These are phyloP conservation scores for Oryctes rhinoceros DNA, from an alignment of 1,140 invertebrate genomes.

Conservation along the genomic window DNA sequence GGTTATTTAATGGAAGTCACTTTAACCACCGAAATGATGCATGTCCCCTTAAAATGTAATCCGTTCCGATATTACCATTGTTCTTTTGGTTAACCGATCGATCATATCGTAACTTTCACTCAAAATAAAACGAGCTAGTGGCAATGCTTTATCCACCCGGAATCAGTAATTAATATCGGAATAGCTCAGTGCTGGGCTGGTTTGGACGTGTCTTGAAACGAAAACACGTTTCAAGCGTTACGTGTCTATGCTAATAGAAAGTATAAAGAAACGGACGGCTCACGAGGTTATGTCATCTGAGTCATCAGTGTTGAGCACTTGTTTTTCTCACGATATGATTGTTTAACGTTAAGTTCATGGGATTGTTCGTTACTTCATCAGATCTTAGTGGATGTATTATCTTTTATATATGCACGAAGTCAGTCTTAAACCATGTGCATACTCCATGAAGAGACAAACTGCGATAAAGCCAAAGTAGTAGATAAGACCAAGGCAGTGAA, in stretches of 20 bases:
- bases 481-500: no score
- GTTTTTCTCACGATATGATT: constrained; percentile 3
- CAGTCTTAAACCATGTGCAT: no score
- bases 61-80: background rate
- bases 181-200: background rate
- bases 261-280: background rate
- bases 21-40: background rate
- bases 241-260: constrained; percentile 17
- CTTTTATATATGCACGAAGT: no score
- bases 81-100: background rate
- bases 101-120: constrained; percentile 16
- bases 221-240: constrained; percentile 13
- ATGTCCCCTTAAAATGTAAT: background rate
- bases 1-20: background rate
- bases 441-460: no score
- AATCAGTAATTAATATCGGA: constrained; percentile 22
- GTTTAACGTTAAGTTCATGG: background rate
- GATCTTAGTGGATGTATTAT: background rate
- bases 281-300: background rate
- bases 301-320: background rate
- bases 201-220: constrained; percentile 1
- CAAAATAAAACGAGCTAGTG: background rate
- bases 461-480: no score
- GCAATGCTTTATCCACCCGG: background rate
- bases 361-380: background rate